Conservation (phyloP, 2,797 vertebrate genomes). For the Pangasius krempfi region DNA sequence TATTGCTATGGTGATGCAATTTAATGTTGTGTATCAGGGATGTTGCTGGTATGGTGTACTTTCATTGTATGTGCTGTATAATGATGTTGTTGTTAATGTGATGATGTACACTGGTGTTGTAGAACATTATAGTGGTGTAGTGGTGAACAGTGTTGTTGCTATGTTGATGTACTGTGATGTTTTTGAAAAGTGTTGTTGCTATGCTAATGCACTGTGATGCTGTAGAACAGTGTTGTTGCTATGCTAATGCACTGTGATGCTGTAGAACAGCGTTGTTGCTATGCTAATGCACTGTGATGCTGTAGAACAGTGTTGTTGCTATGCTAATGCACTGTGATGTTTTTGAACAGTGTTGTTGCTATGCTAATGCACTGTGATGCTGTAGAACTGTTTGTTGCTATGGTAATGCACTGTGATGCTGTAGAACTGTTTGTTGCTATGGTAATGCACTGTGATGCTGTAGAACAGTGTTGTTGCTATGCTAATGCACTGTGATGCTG, state of each 20-base stretch:
- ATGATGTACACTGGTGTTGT: not conserved
- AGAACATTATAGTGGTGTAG: not conserved
- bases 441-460: not conserved
- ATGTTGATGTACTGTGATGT: not conserved
- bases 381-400: not conserved
- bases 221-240: not conserved
- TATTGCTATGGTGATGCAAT: not conserved
- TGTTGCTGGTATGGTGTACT: not conserved
- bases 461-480: no score
- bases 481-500: not conserved
- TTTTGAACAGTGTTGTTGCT: not conserved
- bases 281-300: not conserved
- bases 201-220: no score
- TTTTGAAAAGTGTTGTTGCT: not conserved
- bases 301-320: no score
- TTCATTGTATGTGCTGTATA: not conserved
- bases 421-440: not conserved
- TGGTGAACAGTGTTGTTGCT: no score
- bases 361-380: not conserved
- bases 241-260: not conserved
- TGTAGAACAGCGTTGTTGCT: not conserved
- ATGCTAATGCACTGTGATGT: not conserved
- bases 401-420: not conserved
- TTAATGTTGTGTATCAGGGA: no score
- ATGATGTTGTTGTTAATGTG: not conserved